Conservation (phyloP, 2,888 invertebrate genomes). For the Chromoteleia sp. region DNA sequence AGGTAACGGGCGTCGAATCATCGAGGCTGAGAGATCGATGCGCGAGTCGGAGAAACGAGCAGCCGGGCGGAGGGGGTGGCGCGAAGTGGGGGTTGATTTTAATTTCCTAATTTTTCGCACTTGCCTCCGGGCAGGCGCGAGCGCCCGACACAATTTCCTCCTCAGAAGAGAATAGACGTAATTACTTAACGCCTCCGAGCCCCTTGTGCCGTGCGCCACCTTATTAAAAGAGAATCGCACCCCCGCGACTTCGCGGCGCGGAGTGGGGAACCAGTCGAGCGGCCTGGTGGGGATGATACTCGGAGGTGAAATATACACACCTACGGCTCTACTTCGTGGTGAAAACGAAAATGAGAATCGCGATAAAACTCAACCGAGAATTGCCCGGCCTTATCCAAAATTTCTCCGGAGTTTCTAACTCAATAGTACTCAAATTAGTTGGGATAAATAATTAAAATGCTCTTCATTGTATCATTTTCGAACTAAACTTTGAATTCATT, state of each 20-base stretch:
- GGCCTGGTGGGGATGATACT: conserved; percentile 47
- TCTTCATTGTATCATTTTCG: conserved; percentile 64
- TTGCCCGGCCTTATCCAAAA: conserved; percentile 57
- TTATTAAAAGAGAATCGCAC: conserved; percentile 84
- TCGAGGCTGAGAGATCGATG: conserved; percentile 63
- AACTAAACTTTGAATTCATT: conserved; percentile 65
- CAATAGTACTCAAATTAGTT: conserved; percentile 66
- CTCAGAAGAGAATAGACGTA: conserved; percentile 84
- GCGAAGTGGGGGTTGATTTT: conserved; percentile 81
- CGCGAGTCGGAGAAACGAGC: conserved; percentile 62
- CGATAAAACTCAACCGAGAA: conserved; percentile 67
- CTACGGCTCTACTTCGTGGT: conserved; percentile 55
- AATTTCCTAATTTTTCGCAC: conserved; percentile 84
- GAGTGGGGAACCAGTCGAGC: conserved; percentile 69
- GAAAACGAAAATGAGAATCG: conserved; percentile 71
- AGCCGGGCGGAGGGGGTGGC: conserved; percentile 66
- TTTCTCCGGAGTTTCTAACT: conserved; percentile 64
- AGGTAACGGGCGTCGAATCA: conserved; percentile 61
- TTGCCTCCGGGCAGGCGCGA: conserved; percentile 74
- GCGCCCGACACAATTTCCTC: conserved; percentile 76
- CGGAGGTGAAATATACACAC: conserved; percentile 60
- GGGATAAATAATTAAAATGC: conserved; percentile 69
- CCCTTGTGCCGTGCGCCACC: conserved; percentile 73
- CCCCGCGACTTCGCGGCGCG: conserved; percentile 72
- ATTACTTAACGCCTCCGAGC: conserved; percentile 84